Percentiles rank a stretch among this genome's conserved stretches.
Conservation (phyloP, 2,113 vertebrate species). For the Melanerpes aurifrons region DNA sequence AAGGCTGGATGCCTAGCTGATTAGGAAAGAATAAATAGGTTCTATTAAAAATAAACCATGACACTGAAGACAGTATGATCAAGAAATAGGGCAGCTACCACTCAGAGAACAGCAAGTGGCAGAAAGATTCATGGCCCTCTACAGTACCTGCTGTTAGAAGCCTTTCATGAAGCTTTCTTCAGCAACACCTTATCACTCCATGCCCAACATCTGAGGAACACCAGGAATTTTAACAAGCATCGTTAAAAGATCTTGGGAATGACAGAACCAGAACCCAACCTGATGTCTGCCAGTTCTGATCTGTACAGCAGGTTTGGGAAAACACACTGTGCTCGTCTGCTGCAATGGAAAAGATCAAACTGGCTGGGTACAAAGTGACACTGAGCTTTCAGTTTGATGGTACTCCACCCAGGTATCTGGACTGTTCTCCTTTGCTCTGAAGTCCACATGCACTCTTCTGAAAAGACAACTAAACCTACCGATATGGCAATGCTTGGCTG, state of each 20-base stretch:
- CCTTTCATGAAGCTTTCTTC: neutral
- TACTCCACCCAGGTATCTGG: neutral
- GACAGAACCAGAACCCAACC: neutral
- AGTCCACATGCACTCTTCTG: neutral
- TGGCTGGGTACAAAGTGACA: fast-evolving
- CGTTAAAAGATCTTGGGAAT: neutral
- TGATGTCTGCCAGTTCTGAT: neutral
- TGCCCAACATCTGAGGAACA: neutral
- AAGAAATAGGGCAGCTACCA: neutral
- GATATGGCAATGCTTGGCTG: neutral
- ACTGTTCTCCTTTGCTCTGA: neutral
- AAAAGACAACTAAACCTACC: neutral
- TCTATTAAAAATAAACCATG: neutral
- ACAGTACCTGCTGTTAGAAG: neutral
- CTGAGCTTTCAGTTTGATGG: neutral
- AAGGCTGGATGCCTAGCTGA: neutral
- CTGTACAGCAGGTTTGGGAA: neutral
- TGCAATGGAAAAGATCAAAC: neutral
- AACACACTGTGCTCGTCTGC: fast-evolving
- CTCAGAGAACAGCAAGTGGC: neutral
- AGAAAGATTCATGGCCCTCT: neutral
- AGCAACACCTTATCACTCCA: neutral
- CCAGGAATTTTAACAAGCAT: neutral
- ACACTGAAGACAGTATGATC: neutral
- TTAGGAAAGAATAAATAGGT: neutral